Conservation (phyloP, 2,888 invertebrate genomes). For the Dinocampus coccinellae region DNA sequence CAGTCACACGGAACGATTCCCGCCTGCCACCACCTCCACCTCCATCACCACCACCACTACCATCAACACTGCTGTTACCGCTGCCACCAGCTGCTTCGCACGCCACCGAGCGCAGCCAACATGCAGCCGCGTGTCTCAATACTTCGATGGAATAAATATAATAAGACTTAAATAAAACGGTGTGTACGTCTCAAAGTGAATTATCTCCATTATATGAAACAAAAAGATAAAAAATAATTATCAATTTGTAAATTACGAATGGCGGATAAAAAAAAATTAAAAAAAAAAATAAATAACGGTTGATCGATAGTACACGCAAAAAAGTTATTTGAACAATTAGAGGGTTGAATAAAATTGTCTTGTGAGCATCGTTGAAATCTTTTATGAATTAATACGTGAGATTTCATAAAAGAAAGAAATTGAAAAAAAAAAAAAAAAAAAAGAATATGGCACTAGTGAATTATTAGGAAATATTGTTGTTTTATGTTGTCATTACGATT, state of each 20-base stretch:
- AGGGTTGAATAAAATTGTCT: background rate
- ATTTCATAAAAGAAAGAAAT: background rate
- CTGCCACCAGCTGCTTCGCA: slow-evolving; percentile 59
- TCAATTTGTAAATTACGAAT: background rate
- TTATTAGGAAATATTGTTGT: slow-evolving; percentile 65
- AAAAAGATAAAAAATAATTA: too few relatives aligned
- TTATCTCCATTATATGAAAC: background rate
- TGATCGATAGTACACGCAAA: background rate
- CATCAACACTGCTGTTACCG: background rate
- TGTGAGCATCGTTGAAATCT: background rate
- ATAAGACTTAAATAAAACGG: background rate
- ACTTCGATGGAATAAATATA: slow-evolving; percentile 19
- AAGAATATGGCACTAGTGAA: slow-evolving; percentile 50
- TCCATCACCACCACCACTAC: background rate
- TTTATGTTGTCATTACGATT: slow-evolving; percentile 61
- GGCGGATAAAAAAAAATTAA: slow-evolving; percentile 26
- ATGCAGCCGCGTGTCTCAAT: slow-evolving; percentile 55
- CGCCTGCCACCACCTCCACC: slow-evolving; percentile 13
- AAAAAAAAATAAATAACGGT: background rate
- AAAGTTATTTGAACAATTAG: background rate
- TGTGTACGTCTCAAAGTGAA: slow-evolving; percentile 14
- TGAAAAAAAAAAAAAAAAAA: slow-evolving; percentile 14
- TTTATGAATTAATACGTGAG: background rate
- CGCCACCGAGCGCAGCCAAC: slow-evolving; percentile 65
- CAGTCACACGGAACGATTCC: slow-evolving; percentile 55